Evolutionary conservation across 2,797 vertebrate genomes (phyloP), one percentile per base, ranked within the genome.

Genomic region (Dipus sagitta): DNA sequence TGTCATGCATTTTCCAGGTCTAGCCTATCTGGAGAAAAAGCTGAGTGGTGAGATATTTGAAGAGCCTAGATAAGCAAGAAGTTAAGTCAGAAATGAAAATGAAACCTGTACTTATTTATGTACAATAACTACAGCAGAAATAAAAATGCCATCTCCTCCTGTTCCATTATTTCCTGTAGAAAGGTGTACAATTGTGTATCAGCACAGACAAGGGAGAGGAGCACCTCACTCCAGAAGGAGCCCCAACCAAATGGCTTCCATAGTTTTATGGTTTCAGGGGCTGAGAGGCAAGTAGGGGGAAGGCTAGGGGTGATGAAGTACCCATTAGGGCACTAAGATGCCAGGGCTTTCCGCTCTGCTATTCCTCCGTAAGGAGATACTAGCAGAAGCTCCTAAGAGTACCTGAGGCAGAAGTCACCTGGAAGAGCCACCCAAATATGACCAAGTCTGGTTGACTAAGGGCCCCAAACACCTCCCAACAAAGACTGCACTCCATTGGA

Each of bases 401-500:
- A 52, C 4, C 12, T 62, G 30, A 79, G 80, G 74, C 54, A 81
- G 38, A 47, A 30, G 17, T 47, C 17, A 34, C 15, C 60, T 17
- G 21, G 54, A 10, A 30, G 6, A 32, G 28, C 4, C 32, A 5
- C 32, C 67, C 30, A 42, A 42, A 52, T 42, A 58, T 21, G 10
- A 24, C 11, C 12, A 62, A 32, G 6, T 3, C 32, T 60, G 17
- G 10, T 30, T 38, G 14, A 10, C 14, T 20, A 23, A 7, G 13
- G 5, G 24, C 18, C 3, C 62, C 3, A 62, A 4, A 54, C 30
- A 67, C 5, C 15, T 24, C 47, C 7, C 9, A 32, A 14, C 26
- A 76, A 65, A 42, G 32, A 4, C 17, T 24, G 10, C 1, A 20
- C 0, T 3, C 5, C 14, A 3, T 34, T 34, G 3, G 4, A 15